Conservation (phyloP, 2,113 vertebrate genomes). For the Takifugu flavidus region DNA sequence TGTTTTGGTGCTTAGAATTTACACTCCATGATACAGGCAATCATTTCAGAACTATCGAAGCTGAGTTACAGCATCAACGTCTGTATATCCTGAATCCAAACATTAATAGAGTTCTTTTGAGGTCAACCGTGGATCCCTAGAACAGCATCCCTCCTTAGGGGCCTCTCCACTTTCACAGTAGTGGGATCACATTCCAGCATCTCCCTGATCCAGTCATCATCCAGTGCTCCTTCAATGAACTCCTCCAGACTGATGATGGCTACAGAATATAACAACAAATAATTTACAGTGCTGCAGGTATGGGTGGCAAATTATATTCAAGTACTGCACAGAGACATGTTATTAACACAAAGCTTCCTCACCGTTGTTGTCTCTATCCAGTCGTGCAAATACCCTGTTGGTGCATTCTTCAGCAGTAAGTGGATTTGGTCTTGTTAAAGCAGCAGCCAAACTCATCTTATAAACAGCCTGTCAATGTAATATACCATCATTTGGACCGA, state of each 20-base stretch:
- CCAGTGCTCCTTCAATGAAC: conserved; percentile 71
- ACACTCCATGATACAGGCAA: too few species aligned
- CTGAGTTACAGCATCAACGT: background rate
- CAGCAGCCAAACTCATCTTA: conserved; percentile 70
- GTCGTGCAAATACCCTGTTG: conserved; percentile 71
- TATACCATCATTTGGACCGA: background rate
- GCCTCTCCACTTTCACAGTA: conserved; percentile 64
- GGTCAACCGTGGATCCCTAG: conserved; percentile 31
- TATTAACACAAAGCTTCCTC: conserved; percentile 12
- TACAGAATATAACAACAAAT: conserved; percentile 28
- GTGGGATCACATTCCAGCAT: conserved; percentile 76
- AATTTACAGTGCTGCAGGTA: background rate
- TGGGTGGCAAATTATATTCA: background rate
- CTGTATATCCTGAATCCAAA: conserved; percentile 4
- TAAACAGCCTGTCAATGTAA: conserved; percentile 60
- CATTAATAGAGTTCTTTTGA: background rate
- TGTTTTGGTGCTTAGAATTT: too few species aligned
- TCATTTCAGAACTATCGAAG: background rate
- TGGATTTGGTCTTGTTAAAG: conserved; percentile 58
- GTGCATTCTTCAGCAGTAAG: conserved; percentile 73
- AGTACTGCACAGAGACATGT: background rate
- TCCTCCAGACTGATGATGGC: conserved; percentile 75
- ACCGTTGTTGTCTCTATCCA: conserved; percentile 78
- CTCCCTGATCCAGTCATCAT: conserved; percentile 74
- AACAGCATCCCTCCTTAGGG: conserved; percentile 31